A percentile compares a stretch with the other conserved stretches of the same genome.
phyloP scores from a whole-genome alignment of 2,113 vertebrate genomes.

The human (Homo sapiens) region DNA sequence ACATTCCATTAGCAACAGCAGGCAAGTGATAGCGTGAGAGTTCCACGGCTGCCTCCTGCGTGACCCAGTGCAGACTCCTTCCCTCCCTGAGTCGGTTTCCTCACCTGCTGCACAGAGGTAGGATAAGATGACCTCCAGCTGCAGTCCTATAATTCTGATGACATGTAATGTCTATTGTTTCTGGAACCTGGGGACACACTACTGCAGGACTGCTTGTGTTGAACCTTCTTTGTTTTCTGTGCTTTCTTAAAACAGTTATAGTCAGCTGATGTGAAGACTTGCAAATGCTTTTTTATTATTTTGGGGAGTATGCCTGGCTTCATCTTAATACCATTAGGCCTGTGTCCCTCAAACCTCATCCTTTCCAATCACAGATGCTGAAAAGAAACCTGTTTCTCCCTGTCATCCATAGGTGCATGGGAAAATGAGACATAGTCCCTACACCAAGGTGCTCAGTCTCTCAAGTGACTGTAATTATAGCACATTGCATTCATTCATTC shows the following conservation, averaged over 20 bases:
- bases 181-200: not conserved
- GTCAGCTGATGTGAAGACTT: accelerated
- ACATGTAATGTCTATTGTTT: not conserved
- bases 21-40: accelerated
- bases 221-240: not conserved
- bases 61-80: not conserved
- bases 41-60: accelerated
- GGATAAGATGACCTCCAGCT: not conserved
- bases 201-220: not conserved
- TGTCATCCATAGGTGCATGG: not conserved
- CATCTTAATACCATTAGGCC: not conserved
- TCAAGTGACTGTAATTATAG: not conserved
- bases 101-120: not conserved
- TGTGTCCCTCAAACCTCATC: not conserved
- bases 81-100: not conserved
- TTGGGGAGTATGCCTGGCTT: accelerated
- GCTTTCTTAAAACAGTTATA: not conserved
- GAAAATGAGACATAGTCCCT: not conserved
- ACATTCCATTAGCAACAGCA: not conserved
- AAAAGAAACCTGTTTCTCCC: not conserved
- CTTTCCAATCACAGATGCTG: not conserved
- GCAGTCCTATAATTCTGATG: not conserved
- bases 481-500: not conserved
- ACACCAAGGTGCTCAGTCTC: not conserved
- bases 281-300: not conserved